Evolutionary conservation across 92 coral and sea anemone genomes (phyloP).

Genomic region (Palythoa grandis): DNA sequence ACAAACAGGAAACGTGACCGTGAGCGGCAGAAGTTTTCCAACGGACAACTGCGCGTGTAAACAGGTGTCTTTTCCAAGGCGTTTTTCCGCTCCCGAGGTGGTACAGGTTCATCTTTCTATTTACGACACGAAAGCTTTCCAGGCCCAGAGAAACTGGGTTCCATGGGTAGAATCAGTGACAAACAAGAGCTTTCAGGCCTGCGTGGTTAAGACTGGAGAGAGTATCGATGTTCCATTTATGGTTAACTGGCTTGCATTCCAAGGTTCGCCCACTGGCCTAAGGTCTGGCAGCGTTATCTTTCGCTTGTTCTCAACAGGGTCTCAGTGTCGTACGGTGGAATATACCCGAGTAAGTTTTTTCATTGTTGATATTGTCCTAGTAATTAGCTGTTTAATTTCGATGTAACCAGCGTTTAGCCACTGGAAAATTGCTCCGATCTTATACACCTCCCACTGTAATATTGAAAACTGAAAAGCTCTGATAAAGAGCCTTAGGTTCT

Average conservation of each 20-base stretch:
- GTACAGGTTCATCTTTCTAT: slow-evolving; percentile 10
- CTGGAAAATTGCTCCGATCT: too few relatives aligned
- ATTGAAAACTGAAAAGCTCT: too few relatives aligned
- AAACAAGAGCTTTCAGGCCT: not conserved
- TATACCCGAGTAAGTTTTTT: not conserved
- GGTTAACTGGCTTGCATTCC: slow-evolving; percentile 24
- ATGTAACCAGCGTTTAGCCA: too few relatives aligned
- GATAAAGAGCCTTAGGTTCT: too few relatives aligned
- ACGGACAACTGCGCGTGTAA: not conserved
- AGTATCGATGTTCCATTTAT: not conserved
- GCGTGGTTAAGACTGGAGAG: slow-evolving; percentile 29
- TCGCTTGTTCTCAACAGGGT: not conserved
- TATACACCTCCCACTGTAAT: too few relatives aligned
- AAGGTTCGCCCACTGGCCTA: not conserved
- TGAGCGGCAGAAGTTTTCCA: not conserved
- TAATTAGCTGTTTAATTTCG: too few relatives aligned
- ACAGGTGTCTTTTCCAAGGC: not conserved
- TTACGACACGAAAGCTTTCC: not conserved
- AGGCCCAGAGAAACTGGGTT: not conserved
- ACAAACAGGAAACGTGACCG: slow-evolving; percentile 13
- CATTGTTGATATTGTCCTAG: too few relatives aligned
- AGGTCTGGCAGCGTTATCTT: slow-evolving; percentile 30
- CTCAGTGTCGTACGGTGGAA: slow-evolving; percentile 1
- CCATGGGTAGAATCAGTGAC: slow-evolving; percentile 35
- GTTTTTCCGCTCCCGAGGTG: not conserved